Percentiles rank a stretch among this genome's conserved stretches.
phyloP scores from a whole-genome alignment of 2,888 invertebrate genomes.

The Pollenia angustigena region DNA sequence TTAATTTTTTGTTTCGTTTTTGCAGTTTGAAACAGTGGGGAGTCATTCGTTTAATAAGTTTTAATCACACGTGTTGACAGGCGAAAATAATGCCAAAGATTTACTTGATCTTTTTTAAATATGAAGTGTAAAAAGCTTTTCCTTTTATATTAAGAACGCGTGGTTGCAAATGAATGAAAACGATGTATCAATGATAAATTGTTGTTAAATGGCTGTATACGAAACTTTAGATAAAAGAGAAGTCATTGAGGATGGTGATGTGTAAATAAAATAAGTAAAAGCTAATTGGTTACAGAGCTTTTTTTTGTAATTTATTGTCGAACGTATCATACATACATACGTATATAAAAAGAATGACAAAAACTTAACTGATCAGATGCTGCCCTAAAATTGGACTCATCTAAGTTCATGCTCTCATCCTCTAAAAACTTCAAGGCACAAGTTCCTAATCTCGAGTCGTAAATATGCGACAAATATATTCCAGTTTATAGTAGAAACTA shows the following conservation, averaged over 20 bases:
- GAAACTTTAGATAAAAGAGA: conserved; percentile 1
- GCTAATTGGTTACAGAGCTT: conserved; percentile 43
- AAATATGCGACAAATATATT: too few relatives aligned
- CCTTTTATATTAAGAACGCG: conserved; percentile 61
- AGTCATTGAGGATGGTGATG: neutral
- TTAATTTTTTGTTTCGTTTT: neutral
- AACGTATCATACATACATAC: neutral
- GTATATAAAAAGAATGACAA: neutral
- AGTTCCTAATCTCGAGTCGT: too few relatives aligned
- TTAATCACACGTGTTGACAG: conserved; percentile 75
- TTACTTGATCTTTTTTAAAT: conserved; percentile 52
- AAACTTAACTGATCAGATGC: neutral
- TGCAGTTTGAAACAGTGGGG: conserved; percentile 63
- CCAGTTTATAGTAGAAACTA: too few relatives aligned
- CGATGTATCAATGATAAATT: conserved; percentile 60
- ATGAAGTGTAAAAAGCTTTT: conserved; percentile 66
- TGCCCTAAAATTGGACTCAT: too few relatives aligned
- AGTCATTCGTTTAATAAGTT: conserved; percentile 74
- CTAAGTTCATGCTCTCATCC: too few relatives aligned
- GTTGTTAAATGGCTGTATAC: conserved; percentile 54
- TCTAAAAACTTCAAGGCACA: too few relatives aligned
- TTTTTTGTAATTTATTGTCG: conserved; percentile 55
- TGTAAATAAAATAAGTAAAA: conserved; percentile 28
- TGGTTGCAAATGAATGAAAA: conserved; percentile 42
- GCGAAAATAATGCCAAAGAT: conserved; percentile 68